These are phyloP conservation scores for Sturnira hondurensis DNA, from an alignment of 2,113 vertebrate genomes.

Conservation along the genomic window DNA sequence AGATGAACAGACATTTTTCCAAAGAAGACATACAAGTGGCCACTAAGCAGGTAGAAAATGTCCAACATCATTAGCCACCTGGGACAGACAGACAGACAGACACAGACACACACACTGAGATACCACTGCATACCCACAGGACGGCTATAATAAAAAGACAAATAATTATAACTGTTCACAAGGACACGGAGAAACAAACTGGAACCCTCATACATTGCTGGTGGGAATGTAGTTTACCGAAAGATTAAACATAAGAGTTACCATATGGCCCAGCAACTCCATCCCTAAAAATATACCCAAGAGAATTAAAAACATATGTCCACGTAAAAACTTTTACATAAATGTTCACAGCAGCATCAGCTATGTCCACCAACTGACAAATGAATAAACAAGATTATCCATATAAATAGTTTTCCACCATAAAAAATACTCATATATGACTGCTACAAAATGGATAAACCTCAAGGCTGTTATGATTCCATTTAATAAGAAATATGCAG, in stretches of 20 bases:
- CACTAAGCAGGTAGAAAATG: background rate
- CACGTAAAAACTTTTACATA: background rate
- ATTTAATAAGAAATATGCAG: slow-evolving; percentile 9
- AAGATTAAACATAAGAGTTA: background rate
- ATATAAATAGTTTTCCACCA: background rate
- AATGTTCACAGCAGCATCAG: background rate
- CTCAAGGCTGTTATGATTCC: background rate
- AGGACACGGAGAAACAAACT: slow-evolving; percentile 15
- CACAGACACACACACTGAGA: background rate
- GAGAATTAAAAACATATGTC: background rate
- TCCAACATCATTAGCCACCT: background rate
- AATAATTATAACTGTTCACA: background rate
- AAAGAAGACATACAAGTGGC: slow-evolving; percentile 7
- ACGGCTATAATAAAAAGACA: background rate
- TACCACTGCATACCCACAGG: background rate
- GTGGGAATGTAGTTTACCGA: background rate
- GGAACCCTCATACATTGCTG: background rate
- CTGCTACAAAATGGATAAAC: background rate
- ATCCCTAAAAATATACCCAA: background rate
- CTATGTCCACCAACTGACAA: background rate
- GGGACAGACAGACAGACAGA: background rate
- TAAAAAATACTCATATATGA: background rate
- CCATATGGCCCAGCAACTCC: background rate
- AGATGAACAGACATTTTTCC: background rate
- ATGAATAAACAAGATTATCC: background rate